Evolutionary conservation across 2,797 vertebrate species (phyloP), one percentile per base, ranked within the genome.

Genomic region (Ispidina picta): DNA sequence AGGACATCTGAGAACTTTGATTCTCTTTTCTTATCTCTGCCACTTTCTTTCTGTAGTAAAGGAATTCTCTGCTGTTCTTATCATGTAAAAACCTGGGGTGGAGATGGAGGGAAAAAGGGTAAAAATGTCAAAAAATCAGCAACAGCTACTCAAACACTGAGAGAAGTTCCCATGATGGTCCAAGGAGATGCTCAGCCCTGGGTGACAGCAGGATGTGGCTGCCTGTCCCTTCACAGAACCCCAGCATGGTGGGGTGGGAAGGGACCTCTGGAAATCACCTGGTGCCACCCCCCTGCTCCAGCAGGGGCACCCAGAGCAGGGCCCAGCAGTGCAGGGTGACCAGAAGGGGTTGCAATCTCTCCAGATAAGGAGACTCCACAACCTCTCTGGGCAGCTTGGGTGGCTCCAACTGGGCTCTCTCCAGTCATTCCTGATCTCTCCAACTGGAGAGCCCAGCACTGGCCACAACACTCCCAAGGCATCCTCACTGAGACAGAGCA

Each of bases 11-110:
- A 10, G 95, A 76, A 93, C 95, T 97, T 84, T 97, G 97, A 51
- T 96, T 95, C 74, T 98, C 94, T 92, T 96, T 98, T 94, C 97
- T 98, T 83, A 98, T 97, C 90, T 98, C 98, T 21, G 99, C 99
- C 94, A 99, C 97, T 97, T 98, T 98, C 97, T 98, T 99, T 94
- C 98, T 98, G 98, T 98, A 99, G 98, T 99, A 99, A 52, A 99
- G 98, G 98, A 98, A 98, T 68, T 99, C 99, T 88, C 97, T 93
- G 97, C 98, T 99, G 98, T 98, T 98, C 96, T 98, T 99, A 97
- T 99, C 98, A 54, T 98, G 98, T 93, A 99, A 98, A 98, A 99
- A 99, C 88, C 99, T 99, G 89, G 13, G 91, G 74, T 46, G 44
- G 54, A 56, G 22, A 87, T 8, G 17, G 33, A 7, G 20, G 37